Conservation (phyloP, 35 echinoderm and acorn worm genomes). For the Apostichopus parvimensis region DNA sequence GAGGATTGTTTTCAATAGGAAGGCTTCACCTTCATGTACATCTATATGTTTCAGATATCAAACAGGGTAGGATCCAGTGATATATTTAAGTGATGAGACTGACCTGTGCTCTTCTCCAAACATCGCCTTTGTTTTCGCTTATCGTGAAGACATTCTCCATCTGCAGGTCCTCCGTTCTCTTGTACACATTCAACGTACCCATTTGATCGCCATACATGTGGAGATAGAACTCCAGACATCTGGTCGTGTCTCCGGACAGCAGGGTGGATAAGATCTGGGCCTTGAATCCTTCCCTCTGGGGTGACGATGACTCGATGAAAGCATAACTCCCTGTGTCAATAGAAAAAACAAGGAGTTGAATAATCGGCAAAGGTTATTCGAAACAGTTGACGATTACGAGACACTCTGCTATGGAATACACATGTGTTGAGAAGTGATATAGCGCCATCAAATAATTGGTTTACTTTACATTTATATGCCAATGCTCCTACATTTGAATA, state of each 20-base stretch:
- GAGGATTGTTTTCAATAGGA: too few species aligned
- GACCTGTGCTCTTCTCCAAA: slow-evolving; percentile 35
- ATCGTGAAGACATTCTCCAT: slow-evolving; percentile 3
- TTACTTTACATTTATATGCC: too few species aligned
- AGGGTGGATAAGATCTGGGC: slow-evolving; percentile 21
- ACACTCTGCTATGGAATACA: too few species aligned
- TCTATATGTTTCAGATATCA: too few species aligned
- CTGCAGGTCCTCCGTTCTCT: not conserved
- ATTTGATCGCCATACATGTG: slow-evolving; percentile 61
- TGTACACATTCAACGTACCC: slow-evolving; percentile 47
- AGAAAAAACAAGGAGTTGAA: not conserved
- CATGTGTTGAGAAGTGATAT: too few species aligned
- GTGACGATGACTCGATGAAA: slow-evolving; percentile 44
- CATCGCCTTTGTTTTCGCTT: slow-evolving; percentile 44
- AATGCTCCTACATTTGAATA: too few species aligned
- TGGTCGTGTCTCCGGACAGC: not conserved
- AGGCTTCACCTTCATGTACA: too few species aligned
- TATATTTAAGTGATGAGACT: too few species aligned
- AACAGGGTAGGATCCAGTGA: too few species aligned
- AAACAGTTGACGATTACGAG: too few species aligned
- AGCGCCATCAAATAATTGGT: too few species aligned
- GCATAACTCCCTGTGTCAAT: slow-evolving; percentile 23
- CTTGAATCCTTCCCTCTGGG: not conserved
- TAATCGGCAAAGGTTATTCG: too few species aligned
- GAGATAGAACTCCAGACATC: slow-evolving; percentile 54